Evolutionary conservation across 2,113 vertebrate genomes (phyloP).

Genomic region (Reinhardtius hippoglossoides): DNA sequence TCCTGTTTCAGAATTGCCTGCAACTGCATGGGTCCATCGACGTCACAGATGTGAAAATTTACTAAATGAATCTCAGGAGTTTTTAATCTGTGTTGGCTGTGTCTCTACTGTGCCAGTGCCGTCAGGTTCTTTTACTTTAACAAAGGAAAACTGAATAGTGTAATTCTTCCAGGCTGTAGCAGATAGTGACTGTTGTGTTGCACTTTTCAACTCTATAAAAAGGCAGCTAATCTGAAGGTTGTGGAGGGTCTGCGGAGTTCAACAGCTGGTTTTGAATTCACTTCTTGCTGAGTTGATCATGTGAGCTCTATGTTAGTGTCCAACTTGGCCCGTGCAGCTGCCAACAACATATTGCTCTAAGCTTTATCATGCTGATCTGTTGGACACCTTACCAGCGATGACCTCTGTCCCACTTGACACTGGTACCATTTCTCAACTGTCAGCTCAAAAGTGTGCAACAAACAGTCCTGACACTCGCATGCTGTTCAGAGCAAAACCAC

Average conservation of each 20-base stretch:
- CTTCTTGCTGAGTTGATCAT: constrained; percentile 7
- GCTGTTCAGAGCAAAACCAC: background rate
- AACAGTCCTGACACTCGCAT: background rate
- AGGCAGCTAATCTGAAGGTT: background rate
- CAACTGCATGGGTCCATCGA: background rate
- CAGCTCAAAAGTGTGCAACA: background rate
- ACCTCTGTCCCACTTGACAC: constrained; percentile 54
- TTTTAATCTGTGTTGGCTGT: too few species aligned
- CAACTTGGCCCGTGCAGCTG: constrained; percentile 34
- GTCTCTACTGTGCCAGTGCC: too few species aligned
- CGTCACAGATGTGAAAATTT: too few species aligned
- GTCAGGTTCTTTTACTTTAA: background rate
- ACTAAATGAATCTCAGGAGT: too few species aligned
- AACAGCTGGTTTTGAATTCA: constrained; percentile 18
- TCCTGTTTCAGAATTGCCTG: background rate
- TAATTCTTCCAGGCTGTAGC: constrained; percentile 1
- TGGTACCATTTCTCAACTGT: background rate
- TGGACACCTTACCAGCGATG: constrained; percentile 38
- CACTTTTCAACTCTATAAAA: constrained; percentile 11
- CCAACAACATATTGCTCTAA: constrained; percentile 29
- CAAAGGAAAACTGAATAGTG: background rate
- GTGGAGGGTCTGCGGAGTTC: background rate
- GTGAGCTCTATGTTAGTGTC: constrained; percentile 17
- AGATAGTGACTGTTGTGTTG: background rate
- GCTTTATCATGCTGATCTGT: constrained; percentile 40